These are phyloP conservation scores for Embidobia sp. DNA, from an alignment of 2,888 invertebrate species.

Conservation along the genomic window DNA sequence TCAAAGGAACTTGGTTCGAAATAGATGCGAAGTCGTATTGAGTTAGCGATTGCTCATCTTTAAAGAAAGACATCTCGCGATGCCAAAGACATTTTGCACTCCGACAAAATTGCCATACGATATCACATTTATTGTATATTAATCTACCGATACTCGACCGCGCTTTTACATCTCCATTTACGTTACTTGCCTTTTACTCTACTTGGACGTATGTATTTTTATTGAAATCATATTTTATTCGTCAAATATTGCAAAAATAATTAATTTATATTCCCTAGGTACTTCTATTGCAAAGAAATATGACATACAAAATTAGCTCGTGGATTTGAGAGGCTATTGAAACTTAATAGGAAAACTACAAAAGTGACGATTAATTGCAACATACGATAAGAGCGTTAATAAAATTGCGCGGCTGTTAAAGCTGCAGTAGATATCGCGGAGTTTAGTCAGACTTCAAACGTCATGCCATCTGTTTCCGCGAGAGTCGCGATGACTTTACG, in stretches of 20 bases:
- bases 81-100: conserved; percentile 28
- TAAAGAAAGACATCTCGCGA: conserved; percentile 26
- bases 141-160: conserved; percentile 3
- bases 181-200: neutral
- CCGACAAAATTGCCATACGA: conserved; percentile 8
- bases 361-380: conserved; percentile 11
- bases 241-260: neutral
- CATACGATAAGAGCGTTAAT: conserved; percentile 26
- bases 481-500: conserved; percentile 8
- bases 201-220: conserved; percentile 1
- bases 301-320: too few species aligned
- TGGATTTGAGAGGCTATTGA: conserved; percentile 6
- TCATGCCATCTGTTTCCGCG: conserved; percentile 24
- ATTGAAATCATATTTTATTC: neutral
- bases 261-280: too few species aligned
- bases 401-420: conserved; percentile 27
- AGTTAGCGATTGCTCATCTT: conserved; percentile 27
- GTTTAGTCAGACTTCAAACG: conserved; percentile 36
- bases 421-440: conserved; percentile 39
- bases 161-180: conserved; percentile 6
- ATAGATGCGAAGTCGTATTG: conserved; percentile 3
- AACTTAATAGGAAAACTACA: conserved; percentile 1
- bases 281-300: too few species aligned
- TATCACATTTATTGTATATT: conserved; percentile 24
- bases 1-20: conserved; percentile 16